Percentiles rank a stretch among this genome's conserved stretches.
phyloP scores from a whole-genome alignment of 2,888 invertebrate genomes.

The Orgyia antiqua region DNA sequence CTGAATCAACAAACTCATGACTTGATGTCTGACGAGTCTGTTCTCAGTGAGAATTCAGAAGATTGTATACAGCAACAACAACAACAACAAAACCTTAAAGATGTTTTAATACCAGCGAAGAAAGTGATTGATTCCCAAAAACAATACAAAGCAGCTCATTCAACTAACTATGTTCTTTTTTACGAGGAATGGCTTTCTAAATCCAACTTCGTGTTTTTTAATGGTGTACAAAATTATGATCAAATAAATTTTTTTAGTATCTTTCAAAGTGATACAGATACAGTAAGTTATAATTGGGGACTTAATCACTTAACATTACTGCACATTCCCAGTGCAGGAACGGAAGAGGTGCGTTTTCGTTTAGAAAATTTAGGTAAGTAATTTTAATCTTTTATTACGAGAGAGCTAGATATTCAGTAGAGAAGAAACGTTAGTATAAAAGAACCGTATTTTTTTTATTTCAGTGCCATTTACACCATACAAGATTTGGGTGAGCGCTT shows the following conservation, averaged over 20 bases:
- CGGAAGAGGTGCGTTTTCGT: constrained; percentile 62
- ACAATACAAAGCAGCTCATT: constrained; percentile 24
- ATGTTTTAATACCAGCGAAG: constrained; percentile 24
- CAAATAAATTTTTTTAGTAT: constrained; percentile 51
- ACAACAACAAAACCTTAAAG: too few relatives aligned
- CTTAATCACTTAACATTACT: constrained; percentile 59
- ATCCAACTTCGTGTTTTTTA: constrained; percentile 41
- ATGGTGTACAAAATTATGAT: constrained; percentile 48
- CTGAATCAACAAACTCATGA: too few relatives aligned
- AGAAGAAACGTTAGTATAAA: too few relatives aligned
- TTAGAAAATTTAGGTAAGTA: constrained; percentile 66
- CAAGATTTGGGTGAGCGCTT: constrained; percentile 92
- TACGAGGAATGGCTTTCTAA: constrained; percentile 62
- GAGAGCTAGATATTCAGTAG: too few relatives aligned
- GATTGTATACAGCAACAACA: too few relatives aligned
- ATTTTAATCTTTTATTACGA: too few relatives aligned
- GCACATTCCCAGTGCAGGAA: constrained; percentile 56
- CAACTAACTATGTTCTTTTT: constrained; percentile 67
- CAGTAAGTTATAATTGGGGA: constrained; percentile 47
- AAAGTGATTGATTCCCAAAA: constrained; percentile 14
- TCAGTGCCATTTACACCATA: constrained; percentile 92
- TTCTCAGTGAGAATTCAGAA: too few relatives aligned
- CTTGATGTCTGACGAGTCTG: too few relatives aligned
- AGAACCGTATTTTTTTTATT: too few relatives aligned
- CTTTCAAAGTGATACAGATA: constrained; percentile 57